A percentile compares a stretch with the other conserved stretches of the same genome.
Conservation (phyloP, 2,888 invertebrate genomes). For the Steinernema carpocapsae region DNA sequence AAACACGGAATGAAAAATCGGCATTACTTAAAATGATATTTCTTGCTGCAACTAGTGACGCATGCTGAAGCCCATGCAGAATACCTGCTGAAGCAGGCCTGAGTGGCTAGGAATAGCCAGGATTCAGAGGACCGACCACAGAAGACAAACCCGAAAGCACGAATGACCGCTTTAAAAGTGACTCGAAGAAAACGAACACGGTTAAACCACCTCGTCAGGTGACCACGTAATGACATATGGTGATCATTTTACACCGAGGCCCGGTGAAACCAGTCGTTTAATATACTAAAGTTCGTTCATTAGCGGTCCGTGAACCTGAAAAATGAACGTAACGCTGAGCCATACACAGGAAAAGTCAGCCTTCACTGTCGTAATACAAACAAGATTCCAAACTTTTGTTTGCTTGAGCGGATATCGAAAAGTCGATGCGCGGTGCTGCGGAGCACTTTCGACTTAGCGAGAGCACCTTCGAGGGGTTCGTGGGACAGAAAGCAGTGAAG, state of each 20-base stretch:
- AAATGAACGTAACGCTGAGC: neutral
- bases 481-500: too few relatives aligned
- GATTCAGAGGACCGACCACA: neutral
- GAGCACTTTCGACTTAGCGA: too few relatives aligned
- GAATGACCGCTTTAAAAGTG: conserved; percentile 1
- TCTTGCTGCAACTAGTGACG: neutral
- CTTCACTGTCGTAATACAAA: conserved; percentile 25
- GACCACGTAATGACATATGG: conserved; percentile 18
- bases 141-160: neutral
- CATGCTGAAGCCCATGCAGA: neutral
- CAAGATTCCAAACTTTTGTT: conserved; percentile 22
- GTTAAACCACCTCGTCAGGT: neutral
- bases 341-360: neutral
- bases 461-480: too few relatives aligned
- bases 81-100: neutral
- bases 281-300: neutral
- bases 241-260: conserved; percentile 1
- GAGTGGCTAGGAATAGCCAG: too few relatives aligned
- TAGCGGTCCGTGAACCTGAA: neutral
- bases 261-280: neutral
- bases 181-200: neutral
- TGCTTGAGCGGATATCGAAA: conserved; percentile 13
- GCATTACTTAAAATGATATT: neutral
- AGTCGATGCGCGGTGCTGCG: neutral
- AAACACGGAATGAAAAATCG: neutral